Evolutionary conservation across 2,113 vertebrate genomes (phyloP).

Genomic region (Boulengeromyrus knoepffleri): DNA sequence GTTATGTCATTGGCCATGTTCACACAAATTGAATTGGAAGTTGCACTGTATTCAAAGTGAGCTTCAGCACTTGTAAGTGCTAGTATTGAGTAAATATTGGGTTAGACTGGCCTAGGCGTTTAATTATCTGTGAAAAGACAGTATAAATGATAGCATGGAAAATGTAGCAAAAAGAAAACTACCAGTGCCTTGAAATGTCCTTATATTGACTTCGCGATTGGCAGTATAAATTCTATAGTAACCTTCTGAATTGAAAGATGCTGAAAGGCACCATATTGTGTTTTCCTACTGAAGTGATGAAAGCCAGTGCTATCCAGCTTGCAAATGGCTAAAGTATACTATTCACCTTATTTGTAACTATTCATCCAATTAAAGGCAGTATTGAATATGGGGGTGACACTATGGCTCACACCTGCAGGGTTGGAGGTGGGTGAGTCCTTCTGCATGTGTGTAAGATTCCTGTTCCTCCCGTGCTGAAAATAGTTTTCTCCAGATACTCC

Average conservation of each 20-base stretch:
- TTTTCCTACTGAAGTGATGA: neutral
- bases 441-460: neutral
- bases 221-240: neutral
- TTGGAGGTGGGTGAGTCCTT: neutral
- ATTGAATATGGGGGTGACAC: neutral
- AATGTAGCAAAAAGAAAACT: neutral
- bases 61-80: neutral
- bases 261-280: neutral
- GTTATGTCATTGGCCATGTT: neutral
- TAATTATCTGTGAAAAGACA: neutral
- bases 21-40: neutral
- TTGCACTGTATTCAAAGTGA: neutral
- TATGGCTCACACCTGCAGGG: neutral
- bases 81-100: neutral
- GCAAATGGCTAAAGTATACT: neutral
- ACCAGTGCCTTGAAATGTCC: neutral
- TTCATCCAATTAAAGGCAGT: neutral
- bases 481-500: neutral
- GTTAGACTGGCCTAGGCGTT: neutral
- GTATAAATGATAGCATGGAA: neutral
- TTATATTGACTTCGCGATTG: neutral
- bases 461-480: neutral
- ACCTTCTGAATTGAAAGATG: neutral
- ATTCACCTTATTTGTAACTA: neutral
- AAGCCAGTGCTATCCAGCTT: neutral